phyloP scores from a whole-genome alignment of 2,113 vertebrate genomes.

The Cavia aperea region DNA sequence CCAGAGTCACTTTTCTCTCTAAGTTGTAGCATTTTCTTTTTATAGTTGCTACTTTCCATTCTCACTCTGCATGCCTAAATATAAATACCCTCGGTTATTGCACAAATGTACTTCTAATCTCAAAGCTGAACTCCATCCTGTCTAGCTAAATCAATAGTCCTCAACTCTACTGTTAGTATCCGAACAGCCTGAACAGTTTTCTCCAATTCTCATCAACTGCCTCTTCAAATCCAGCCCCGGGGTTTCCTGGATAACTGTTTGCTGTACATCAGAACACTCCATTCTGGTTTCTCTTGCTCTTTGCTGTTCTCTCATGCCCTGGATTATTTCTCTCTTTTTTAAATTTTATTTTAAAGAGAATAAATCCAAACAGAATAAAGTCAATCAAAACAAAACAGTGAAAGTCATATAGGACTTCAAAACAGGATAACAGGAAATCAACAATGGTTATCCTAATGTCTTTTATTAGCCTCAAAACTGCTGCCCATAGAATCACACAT shows the following conservation, averaged over 20 bases:
- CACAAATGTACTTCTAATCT: background rate
- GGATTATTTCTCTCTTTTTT: background rate
- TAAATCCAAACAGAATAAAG: too few relatives aligned
- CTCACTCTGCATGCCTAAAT: slow-evolving; percentile 5
- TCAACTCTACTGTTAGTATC: background rate
- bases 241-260: background rate
- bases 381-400: too few relatives aligned
- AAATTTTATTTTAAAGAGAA: too few relatives aligned
- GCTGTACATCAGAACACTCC: background rate
- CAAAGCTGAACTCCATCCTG: background rate
- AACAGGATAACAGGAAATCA: too few relatives aligned
- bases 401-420: too few relatives aligned
- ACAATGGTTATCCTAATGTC: too few relatives aligned
- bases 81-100: background rate
- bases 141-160: background rate
- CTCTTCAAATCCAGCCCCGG: background rate
- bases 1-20: background rate
- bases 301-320: background rate
- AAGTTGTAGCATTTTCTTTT: background rate
- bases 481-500: too few relatives aligned
- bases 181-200: background rate
- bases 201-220: background rate
- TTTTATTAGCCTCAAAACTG: too few relatives aligned
- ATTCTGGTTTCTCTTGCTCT: background rate
- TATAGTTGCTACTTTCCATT: slow-evolving; percentile 14